These are phyloP conservation scores for Machaerirhynchus nigripectus DNA, from an alignment of 2,113 vertebrate species.

Conservation along the genomic window DNA sequence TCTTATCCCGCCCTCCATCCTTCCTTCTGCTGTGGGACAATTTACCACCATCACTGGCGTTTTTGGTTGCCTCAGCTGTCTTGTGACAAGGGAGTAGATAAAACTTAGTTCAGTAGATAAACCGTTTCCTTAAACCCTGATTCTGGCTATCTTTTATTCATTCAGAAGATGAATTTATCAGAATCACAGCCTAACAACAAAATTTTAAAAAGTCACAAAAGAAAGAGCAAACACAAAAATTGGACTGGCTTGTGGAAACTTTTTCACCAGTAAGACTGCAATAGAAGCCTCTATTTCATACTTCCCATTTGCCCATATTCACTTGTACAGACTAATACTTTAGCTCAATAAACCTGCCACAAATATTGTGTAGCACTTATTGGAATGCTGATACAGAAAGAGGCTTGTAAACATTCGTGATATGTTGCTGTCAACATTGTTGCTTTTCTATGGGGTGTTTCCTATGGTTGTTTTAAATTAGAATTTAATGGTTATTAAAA, in stretches of 20 bases:
- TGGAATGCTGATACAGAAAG: neutral
- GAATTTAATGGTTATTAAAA: neutral
- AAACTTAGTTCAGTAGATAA: neutral
- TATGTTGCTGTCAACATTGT: neutral
- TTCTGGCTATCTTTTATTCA: neutral
- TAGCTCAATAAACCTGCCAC: neutral
- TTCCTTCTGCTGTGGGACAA: neutral
- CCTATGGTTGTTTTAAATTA: neutral
- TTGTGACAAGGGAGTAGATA: neutral
- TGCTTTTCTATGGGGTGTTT: neutral
- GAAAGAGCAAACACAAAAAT: neutral
- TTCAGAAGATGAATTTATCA: neutral
- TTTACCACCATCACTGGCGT: neutral
- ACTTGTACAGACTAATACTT: neutral
- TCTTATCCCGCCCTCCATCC: neutral
- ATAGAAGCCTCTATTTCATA: neutral
- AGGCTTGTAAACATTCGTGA: neutral
- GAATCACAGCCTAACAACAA: neutral
- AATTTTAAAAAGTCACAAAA: neutral
- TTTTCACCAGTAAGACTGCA: neutral
- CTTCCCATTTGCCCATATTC: neutral
- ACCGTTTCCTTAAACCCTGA: neutral
- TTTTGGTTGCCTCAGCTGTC: neutral
- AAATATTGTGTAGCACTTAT: neutral
- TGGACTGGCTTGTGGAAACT: neutral